phyloP scores from a whole-genome alignment of 2,797 vertebrate species.

The Xenops minutus region DNA sequence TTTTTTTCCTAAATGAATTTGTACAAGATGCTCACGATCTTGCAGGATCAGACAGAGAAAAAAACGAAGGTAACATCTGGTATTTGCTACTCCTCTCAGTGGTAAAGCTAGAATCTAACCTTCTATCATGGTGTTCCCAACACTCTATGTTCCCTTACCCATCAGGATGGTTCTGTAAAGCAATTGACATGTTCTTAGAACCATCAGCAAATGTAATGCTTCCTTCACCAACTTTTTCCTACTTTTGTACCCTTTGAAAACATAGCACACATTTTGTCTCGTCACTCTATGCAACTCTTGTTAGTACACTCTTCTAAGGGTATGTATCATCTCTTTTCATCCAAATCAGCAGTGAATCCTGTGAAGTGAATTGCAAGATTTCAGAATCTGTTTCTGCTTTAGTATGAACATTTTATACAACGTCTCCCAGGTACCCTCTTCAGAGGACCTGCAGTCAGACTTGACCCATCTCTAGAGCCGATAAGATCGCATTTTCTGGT shows the following conservation, averaged over 20 bases:
- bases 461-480: neutral
- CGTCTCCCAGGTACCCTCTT: neutral
- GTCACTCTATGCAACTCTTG: neutral
- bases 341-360: neutral
- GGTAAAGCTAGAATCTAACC: neutral
- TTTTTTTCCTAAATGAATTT: neutral
- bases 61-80: neutral
- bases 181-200: neutral
- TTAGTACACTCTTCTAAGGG: neutral
- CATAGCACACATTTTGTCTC: neutral
- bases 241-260: neutral
- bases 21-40: neutral
- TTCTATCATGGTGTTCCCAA: neutral
- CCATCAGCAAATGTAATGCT: neutral
- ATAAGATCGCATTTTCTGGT: neutral
- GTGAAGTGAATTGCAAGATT: neutral
- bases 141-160: neutral
- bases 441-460: neutral
- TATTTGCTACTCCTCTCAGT: neutral
- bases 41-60: neutral
- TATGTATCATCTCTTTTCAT: neutral
- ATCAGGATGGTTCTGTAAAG: neutral
- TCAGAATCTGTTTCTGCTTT: neutral
- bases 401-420: neutral
- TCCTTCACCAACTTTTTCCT: neutral